These are phyloP conservation scores for Trachythela sp. DNA, from an alignment of 64 coral and sea anemone genomes.

Conservation along the genomic window DNA sequence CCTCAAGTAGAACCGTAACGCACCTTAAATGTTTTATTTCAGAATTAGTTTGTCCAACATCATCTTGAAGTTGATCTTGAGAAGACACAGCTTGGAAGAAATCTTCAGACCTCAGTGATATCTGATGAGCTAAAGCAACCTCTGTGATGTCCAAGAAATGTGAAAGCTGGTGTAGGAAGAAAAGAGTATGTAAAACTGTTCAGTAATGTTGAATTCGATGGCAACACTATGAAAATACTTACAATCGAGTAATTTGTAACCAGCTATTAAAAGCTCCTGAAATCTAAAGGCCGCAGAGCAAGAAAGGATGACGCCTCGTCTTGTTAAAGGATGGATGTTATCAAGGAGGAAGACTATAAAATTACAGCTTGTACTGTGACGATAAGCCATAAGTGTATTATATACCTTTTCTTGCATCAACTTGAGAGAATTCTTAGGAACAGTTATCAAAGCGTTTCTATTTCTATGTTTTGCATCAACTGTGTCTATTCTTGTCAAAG, in stretches of 20 bases:
- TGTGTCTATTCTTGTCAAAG: slow-evolving; percentile 61
- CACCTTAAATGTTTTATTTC: slow-evolving; percentile 95
- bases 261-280: too few relatives aligned
- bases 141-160: slow-evolving; percentile 96
- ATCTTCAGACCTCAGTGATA: slow-evolving; percentile 93
- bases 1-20: not conserved
- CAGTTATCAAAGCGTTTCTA: slow-evolving; percentile 45
- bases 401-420: slow-evolving; percentile 97
- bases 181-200: too few relatives aligned
- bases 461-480: slow-evolving; percentile 52
- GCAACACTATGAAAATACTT: too few relatives aligned
- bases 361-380: too few relatives aligned
- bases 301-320: too few relatives aligned
- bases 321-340: too few relatives aligned
- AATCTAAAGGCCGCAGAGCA: too few relatives aligned
- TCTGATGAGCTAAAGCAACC: slow-evolving; percentile 93
- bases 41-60: slow-evolving; percentile 80
- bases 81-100: slow-evolving; percentile 97
- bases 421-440: slow-evolving; percentile 79
- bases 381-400: not conserved
- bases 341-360: too few relatives aligned
- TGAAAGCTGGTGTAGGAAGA: slow-evolving; percentile 47
- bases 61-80: slow-evolving; percentile 92
- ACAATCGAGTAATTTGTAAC: too few relatives aligned
- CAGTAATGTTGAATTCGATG: too few relatives aligned